These are phyloP conservation scores for Blomia tropicalis DNA, from an alignment of 2,888 invertebrate genomes.

Conservation along the genomic window DNA sequence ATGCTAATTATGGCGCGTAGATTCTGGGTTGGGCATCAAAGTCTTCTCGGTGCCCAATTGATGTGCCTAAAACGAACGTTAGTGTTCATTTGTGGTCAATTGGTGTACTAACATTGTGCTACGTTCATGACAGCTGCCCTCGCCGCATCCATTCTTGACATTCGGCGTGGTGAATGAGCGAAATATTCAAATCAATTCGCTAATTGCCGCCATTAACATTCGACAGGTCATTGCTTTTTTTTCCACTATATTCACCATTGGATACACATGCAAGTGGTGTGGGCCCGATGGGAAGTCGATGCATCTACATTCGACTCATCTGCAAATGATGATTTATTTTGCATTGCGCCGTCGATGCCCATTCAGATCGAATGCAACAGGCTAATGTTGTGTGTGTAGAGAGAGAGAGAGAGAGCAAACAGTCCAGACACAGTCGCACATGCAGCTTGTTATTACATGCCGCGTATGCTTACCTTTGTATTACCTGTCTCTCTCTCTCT, in stretches of 20 bases:
- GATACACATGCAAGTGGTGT: too few relatives aligned
- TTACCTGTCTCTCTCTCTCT: too few relatives aligned
- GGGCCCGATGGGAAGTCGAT: background rate
- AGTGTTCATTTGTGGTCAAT: background rate
- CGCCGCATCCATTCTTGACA: background rate
- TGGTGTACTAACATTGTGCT: too few relatives aligned
- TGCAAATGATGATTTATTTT: conserved; percentile 15
- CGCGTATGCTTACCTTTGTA: background rate
- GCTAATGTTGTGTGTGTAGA: too few relatives aligned
- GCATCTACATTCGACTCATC: background rate
- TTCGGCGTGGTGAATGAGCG: background rate
- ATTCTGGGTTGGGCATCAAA: conserved; percentile 5
- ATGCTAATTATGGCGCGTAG: conserved; percentile 7
- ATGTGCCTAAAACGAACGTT: too few relatives aligned
- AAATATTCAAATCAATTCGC: conserved; percentile 11
- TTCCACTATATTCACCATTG: background rate
- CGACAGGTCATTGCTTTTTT: background rate
- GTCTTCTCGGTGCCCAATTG: background rate
- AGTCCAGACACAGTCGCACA: too few relatives aligned
- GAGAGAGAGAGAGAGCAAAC: too few relatives aligned
- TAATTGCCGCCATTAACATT: conserved; percentile 1
- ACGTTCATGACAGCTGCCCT: background rate
- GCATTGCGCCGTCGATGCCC: conserved; percentile 7
- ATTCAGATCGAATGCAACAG: too few relatives aligned
- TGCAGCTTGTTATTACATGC: conserved; percentile 10